A percentile compares a stretch with the other conserved stretches of the same genome.
Conservation (phyloP, 2,888 invertebrate genomes). For the Strigamia maritima region DNA sequence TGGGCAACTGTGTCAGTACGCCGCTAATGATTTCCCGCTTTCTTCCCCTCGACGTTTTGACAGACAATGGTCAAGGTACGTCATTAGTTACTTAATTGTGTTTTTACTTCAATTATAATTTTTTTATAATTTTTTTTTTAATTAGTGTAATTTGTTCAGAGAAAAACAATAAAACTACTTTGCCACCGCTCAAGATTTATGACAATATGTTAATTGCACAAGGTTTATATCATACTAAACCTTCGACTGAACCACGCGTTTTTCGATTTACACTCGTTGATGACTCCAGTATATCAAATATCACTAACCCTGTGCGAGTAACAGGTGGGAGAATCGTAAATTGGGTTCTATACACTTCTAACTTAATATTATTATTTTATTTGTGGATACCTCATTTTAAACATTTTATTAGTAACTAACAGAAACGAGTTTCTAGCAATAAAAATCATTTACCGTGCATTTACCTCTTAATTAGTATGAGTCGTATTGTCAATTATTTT, state of each 20-base stretch:
- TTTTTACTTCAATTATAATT: background rate
- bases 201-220: constrained; percentile 36
- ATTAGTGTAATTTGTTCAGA: constrained; percentile 7
- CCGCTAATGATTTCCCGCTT: constrained; percentile 26
- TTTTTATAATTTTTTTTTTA: background rate
- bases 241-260: background rate
- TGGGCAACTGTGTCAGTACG: constrained; percentile 32
- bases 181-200: constrained; percentile 12
- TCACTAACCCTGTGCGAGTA: constrained; percentile 6
- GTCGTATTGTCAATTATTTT: too few relatives aligned
- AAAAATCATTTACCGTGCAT: too few relatives aligned
- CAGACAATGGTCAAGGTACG: constrained; percentile 20
- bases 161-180: background rate
- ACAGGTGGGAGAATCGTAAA: constrained; percentile 29
- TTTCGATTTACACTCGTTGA: constrained; percentile 33
- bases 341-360: background rate
- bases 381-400: background rate
- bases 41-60: constrained; percentile 18
- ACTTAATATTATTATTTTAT: background rate
- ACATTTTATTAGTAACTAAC: background rate
- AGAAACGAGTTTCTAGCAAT: too few relatives aligned
- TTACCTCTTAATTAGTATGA: too few relatives aligned
- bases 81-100: background rate
- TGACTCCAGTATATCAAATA: background rate
- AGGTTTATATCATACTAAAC: constrained; percentile 34